phyloP scores from a whole-genome alignment of 2,797 vertebrate genomes.

The Falco cherrug region DNA sequence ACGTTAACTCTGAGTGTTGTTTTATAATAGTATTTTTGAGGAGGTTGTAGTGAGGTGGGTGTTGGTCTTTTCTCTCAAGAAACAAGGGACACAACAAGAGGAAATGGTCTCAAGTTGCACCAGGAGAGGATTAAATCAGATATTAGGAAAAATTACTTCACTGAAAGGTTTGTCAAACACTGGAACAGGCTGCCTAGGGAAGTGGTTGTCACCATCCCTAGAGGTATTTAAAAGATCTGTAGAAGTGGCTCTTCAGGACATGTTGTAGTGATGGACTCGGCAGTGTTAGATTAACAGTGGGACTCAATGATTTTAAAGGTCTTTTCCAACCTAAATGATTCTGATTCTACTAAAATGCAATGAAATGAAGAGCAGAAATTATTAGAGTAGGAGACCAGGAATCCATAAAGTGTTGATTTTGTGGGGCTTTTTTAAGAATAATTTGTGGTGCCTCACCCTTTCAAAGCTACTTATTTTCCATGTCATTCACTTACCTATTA shows the following conservation, averaged over 20 bases:
- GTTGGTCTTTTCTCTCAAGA: background rate
- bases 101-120: background rate
- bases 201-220: background rate
- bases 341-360: background rate
- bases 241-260: background rate
- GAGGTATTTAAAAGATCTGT: background rate
- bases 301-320: background rate
- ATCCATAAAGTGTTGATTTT: background rate
- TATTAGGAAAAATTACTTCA: background rate
- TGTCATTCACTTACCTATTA: background rate
- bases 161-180: background rate
- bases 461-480: background rate
- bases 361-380: background rate
- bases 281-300: background rate
- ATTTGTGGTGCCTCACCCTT: background rate
- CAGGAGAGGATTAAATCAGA: background rate
- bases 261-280: background rate
- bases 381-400: background rate
- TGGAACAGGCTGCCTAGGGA: background rate
- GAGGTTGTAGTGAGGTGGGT: background rate
- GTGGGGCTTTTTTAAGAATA: background rate
- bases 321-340: background rate
- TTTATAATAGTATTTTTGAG: background rate
- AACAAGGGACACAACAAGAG: background rate
- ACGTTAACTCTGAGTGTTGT: background rate